These are phyloP conservation scores for Aramus guarauna DNA, from an alignment of 2,113 vertebrate species.

Conservation along the genomic window DNA sequence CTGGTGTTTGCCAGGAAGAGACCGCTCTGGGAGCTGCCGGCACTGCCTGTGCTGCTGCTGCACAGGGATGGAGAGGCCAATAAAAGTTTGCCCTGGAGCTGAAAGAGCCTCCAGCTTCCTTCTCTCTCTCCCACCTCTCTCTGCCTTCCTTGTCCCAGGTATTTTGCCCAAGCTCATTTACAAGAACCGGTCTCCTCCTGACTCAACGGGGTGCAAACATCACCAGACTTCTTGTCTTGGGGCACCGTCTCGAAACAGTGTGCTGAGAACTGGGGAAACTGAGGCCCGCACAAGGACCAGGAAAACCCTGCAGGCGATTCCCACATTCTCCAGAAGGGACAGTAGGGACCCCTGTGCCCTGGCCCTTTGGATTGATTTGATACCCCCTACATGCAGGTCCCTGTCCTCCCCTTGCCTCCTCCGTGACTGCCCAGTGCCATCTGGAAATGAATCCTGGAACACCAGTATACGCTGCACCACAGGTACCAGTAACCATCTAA, in stretches of 20 bases:
- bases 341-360: too few species aligned
- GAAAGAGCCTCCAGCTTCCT: not conserved
- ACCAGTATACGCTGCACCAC: not conserved
- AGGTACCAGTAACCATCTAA: not conserved
- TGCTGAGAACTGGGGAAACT: not conserved
- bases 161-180: not conserved
- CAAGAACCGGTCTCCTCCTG: not conserved
- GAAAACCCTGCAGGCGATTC: not conserved
- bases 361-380: not conserved
- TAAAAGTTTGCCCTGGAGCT: not conserved
- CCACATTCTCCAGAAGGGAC: accelerated
- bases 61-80: not conserved
- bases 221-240: not conserved
- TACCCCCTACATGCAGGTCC: not conserved
- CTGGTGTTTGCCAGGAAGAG: not conserved
- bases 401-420: not conserved
- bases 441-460: not conserved
- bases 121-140: not conserved
- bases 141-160: not conserved
- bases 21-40: not conserved
- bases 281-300: not conserved
- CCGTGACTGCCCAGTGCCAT: not conserved
- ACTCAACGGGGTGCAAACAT: not conserved
- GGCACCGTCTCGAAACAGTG: not conserved
- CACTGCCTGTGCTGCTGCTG: not conserved